phyloP scores from a whole-genome alignment of 2,113 vertebrate species.

The Globicephala melas region DNA sequence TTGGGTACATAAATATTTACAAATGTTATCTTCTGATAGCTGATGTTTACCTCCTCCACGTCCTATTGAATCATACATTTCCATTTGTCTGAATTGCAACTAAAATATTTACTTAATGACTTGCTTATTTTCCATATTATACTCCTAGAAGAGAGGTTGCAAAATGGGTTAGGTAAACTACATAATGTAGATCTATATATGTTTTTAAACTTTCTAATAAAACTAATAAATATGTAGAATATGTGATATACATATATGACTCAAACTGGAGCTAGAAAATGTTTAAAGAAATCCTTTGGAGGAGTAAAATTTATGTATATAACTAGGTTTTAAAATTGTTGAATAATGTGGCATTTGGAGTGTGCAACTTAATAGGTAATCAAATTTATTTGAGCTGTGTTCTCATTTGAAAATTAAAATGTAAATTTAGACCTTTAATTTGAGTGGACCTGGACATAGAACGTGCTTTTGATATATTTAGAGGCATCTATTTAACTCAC shows the following conservation, averaged over 20 bases:
- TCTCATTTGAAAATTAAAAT: conserved; percentile 8
- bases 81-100: background rate
- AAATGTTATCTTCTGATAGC: background rate
- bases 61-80: background rate
- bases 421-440: background rate
- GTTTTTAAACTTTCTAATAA: background rate
- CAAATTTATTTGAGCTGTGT: background rate
- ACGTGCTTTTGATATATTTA: background rate
- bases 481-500: background rate
- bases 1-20: background rate
- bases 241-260: background rate
- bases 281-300: background rate
- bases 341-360: background rate
- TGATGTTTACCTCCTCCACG: background rate
- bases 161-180: background rate
- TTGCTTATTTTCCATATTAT: background rate
- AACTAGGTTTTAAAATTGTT: background rate
- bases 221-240: background rate
- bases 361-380: background rate
- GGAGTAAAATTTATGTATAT: background rate
- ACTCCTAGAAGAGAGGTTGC: background rate
- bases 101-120: background rate
- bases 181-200: background rate
- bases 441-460: background rate
- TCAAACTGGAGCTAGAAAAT: background rate